Evolutionary conservation across 2,888 invertebrate species (phyloP).

Genomic region (Druceiella hillmani): DNA sequence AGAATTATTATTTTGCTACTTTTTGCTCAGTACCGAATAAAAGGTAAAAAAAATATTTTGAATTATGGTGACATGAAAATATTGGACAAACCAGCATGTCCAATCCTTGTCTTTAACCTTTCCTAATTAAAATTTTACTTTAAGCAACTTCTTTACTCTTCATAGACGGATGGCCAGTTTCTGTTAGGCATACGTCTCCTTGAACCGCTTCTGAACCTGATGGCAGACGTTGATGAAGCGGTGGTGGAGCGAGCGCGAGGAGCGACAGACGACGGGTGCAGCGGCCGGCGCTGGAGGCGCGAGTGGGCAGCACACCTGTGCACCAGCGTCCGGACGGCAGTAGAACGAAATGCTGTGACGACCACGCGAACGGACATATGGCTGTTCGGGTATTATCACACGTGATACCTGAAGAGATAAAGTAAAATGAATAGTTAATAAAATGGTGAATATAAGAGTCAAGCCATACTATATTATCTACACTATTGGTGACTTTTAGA

Average conservation of each 20-base stretch:
- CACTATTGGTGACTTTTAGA: not conserved
- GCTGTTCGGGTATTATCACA: slow-evolving; percentile 64
- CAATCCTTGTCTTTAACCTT: too few relatives aligned
- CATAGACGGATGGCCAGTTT: too few relatives aligned
- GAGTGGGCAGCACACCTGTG: slow-evolving; percentile 46
- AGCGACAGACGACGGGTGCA: slow-evolving; percentile 36
- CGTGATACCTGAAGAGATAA: slow-evolving; percentile 55
- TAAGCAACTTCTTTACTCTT: too few relatives aligned
- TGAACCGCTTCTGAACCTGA: slow-evolving; percentile 63
- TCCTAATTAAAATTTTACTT: too few relatives aligned
- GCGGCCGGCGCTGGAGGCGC: slow-evolving; percentile 38
- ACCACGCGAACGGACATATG: slow-evolving; percentile 54
- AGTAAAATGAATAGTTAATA: not conserved
- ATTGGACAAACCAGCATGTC: too few relatives aligned
- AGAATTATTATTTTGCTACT: too few relatives aligned
- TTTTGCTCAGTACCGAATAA: too few relatives aligned
- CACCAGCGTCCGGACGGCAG: slow-evolving; percentile 64
- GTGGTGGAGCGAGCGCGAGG: slow-evolving; percentile 42
- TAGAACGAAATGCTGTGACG: slow-evolving; percentile 76
- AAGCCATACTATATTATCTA: not conserved
- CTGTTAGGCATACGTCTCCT: slow-evolving; percentile 64
- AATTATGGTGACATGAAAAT: too few relatives aligned
- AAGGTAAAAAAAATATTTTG: too few relatives aligned
- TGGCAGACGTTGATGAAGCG: slow-evolving; percentile 66
- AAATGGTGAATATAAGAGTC: not conserved